Conservation (phyloP, 2,113 vertebrate genomes). For the Eulemur macaco region DNA sequence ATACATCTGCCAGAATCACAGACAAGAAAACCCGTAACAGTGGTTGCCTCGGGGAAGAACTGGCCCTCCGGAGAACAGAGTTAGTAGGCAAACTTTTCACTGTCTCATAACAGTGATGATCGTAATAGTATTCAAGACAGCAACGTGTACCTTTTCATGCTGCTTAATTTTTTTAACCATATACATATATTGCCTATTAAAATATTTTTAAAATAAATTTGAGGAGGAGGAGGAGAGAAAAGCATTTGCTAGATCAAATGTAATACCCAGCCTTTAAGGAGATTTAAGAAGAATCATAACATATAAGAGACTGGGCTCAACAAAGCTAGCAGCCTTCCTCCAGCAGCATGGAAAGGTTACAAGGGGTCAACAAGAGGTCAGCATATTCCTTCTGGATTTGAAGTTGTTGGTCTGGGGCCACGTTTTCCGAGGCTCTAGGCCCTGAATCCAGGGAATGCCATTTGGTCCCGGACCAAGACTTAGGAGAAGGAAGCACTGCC, state of each 20-base stretch:
- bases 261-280: neutral
- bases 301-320: rapidly evolving
- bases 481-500: neutral
- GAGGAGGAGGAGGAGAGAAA: neutral
- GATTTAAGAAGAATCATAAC: neutral
- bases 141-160: neutral
- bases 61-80: neutral
- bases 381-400: neutral
- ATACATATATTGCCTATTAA: neutral
- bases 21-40: neutral
- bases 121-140: rapidly evolving
- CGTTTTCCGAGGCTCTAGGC: neutral
- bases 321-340: rapidly evolving
- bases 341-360: neutral
- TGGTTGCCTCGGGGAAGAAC: neutral
- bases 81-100: rapidly evolving
- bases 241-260: neutral
- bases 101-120: rapidly evolving
- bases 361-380: rapidly evolving
- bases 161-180: neutral
- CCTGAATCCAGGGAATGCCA: neutral
- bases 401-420: neutral
- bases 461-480: neutral
- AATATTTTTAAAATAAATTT: neutral
- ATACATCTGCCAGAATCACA: neutral